These are phyloP conservation scores for Tamias sibiricus DNA, from an alignment of 2,113 vertebrate genomes.

Conservation along the genomic window DNA sequence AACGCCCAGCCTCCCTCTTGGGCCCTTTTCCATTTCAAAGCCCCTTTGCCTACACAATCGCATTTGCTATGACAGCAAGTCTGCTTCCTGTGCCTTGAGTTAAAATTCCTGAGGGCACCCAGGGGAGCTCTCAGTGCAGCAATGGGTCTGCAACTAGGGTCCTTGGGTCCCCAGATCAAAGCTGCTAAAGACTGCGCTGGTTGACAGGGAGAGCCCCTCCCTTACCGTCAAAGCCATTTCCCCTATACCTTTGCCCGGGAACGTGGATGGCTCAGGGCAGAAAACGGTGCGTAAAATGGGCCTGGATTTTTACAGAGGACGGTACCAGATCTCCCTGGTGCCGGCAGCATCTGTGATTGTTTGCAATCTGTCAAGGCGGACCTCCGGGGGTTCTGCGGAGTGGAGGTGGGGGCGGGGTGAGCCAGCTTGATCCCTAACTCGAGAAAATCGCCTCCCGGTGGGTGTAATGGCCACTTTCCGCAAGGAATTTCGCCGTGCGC, in stretches of 20 bases:
- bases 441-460: constrained; percentile 56
- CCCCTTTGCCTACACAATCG: neutral
- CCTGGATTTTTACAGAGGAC: neutral
- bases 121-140: neutral
- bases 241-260: neutral
- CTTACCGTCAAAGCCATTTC: neutral
- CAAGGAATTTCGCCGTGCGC: constrained; percentile 78
- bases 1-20: neutral
- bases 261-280: too few relatives aligned
- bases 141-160: neutral
- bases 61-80: neutral
- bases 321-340: neutral
- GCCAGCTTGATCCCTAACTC: constrained; percentile 3
- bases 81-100: neutral
- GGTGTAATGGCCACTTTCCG: constrained; percentile 77
- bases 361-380: neutral
- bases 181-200: neutral
- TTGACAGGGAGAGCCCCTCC: neutral
- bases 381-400: neutral
- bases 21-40: neutral
- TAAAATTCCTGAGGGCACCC: neutral
- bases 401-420: neutral
- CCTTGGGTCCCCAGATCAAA: neutral
- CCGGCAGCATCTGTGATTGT: neutral
- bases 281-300: neutral